These are phyloP conservation scores for Drosophila kambysellisi DNA, from an alignment of 2,888 invertebrate species.

Conservation along the genomic window DNA sequence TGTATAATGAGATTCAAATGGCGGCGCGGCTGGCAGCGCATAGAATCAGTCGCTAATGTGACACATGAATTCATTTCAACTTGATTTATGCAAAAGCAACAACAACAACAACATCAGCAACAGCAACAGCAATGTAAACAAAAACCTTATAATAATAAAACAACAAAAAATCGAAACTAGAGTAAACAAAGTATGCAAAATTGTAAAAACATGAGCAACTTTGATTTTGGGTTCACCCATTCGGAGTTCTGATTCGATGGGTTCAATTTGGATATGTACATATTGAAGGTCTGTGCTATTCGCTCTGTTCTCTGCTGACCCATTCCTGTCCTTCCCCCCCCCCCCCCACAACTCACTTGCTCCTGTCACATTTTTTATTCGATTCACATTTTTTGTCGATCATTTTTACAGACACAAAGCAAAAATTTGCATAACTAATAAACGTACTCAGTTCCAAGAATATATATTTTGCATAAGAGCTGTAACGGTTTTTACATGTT, in stretches of 20 bases:
- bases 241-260: slow-evolving; percentile 48
- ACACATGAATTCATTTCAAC: slow-evolving; percentile 70
- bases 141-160: slow-evolving; percentile 28
- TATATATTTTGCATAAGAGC: slow-evolving; percentile 16
- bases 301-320: not conserved
- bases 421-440: slow-evolving; percentile 57
- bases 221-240: slow-evolving; percentile 52
- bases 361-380: slow-evolving; percentile 13
- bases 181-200: slow-evolving; percentile 74
- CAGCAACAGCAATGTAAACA: slow-evolving; percentile 2
- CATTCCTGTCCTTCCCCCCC: not conserved
- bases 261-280: slow-evolving; percentile 35
- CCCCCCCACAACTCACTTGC: not conserved
- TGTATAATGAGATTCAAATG: slow-evolving; percentile 63
- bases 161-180: slow-evolving; percentile 32
- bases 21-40: slow-evolving; percentile 40
- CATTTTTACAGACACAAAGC: slow-evolving; percentile 54
- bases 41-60: slow-evolving; percentile 63
- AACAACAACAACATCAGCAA: slow-evolving; percentile 2
- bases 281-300: slow-evolving; percentile 13
- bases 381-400: slow-evolving; percentile 38
- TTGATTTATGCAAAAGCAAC: slow-evolving; percentile 70
- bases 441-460: slow-evolving; percentile 14
- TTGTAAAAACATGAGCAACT: slow-evolving; percentile 45
- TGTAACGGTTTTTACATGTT: not conserved